Percentiles rank a stretch among this genome's conserved stretches.
Evolutionary conservation across 1,140 invertebrate genomes (phyloP).

Genomic region (Dryas iulia): DNA sequence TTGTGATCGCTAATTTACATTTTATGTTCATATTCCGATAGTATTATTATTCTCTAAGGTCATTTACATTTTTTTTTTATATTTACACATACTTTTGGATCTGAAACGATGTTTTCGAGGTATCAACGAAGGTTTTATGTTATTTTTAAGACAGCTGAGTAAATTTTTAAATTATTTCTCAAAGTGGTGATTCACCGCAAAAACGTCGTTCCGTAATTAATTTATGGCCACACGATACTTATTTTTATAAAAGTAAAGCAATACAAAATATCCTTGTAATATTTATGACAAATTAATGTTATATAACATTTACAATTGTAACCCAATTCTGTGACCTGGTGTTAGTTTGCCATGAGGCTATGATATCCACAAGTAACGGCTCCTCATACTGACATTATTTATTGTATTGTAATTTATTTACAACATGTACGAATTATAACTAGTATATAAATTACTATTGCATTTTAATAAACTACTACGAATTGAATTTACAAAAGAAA

Average conservation of each 20-base stretch:
- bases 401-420: slow-evolving; percentile 61
- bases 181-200: slow-evolving; percentile 26
- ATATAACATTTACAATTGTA: slow-evolving; percentile 40
- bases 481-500: slow-evolving; percentile 74
- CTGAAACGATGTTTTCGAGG: slow-evolving; percentile 30
- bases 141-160: slow-evolving; percentile 23
- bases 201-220: slow-evolving; percentile 47
- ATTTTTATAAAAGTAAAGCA: slow-evolving; percentile 66
- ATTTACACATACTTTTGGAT: slow-evolving; percentile 64
- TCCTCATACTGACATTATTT: slow-evolving; percentile 51
- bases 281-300: slow-evolving; percentile 50
- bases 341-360: slow-evolving; percentile 33
- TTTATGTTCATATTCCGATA: slow-evolving; percentile 52
- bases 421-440: slow-evolving; percentile 64
- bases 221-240: slow-evolving; percentile 76
- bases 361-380: slow-evolving; percentile 54
- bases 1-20: slow-evolving; percentile 70
- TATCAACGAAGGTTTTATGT: slow-evolving; percentile 5
- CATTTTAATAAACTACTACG: slow-evolving; percentile 69
- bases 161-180: not conserved
- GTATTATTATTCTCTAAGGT: slow-evolving; percentile 58
- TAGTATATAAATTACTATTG: slow-evolving; percentile 79
- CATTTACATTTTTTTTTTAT: slow-evolving; percentile 68
- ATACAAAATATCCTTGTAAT: slow-evolving; percentile 56
- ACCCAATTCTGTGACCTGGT: slow-evolving; percentile 53